phyloP scores from a whole-genome alignment of 1,140 invertebrate species.

The Panagrolaimus sp. region DNA sequence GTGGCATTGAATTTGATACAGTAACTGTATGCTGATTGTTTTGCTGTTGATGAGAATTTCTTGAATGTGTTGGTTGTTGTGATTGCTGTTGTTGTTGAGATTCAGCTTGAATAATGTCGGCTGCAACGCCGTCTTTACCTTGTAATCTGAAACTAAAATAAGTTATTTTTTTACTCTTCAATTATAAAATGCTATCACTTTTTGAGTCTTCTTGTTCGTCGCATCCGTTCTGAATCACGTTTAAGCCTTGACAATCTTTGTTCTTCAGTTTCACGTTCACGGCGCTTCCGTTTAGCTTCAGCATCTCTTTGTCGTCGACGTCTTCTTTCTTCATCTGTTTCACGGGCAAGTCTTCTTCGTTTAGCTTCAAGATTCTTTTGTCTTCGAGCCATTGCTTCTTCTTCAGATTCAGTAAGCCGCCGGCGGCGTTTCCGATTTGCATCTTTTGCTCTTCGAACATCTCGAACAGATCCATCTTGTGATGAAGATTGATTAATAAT shows the following conservation, averaged over 20 bases:
- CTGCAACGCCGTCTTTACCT: too few species aligned
- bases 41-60: background rate
- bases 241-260: background rate
- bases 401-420: slow-evolving; percentile 6
- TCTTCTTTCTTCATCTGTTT: slow-evolving; percentile 1
- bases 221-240: background rate
- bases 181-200: slow-evolving; percentile 1
- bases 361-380: slow-evolving; percentile 15
- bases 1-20: background rate
- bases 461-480: slow-evolving; percentile 8
- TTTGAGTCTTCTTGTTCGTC: slow-evolving; percentile 12
- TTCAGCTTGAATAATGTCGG: background rate
- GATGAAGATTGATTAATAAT: background rate
- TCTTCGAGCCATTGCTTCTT: slow-evolving; percentile 15
- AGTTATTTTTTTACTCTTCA: background rate
- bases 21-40: background rate
- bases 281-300: background rate
- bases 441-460: background rate
- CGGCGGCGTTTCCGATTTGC: slow-evolving; percentile 10
- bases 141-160: background rate
- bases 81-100: background rate
- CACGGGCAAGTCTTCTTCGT: background rate
- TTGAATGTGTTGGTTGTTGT: background rate
- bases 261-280: slow-evolving; percentile 7
- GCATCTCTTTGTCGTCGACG: background rate